Evolutionary conservation across 2,888 invertebrate genomes (phyloP), one percentile per base, ranked within the genome.

Genomic region (Operophtera brumata): DNA sequence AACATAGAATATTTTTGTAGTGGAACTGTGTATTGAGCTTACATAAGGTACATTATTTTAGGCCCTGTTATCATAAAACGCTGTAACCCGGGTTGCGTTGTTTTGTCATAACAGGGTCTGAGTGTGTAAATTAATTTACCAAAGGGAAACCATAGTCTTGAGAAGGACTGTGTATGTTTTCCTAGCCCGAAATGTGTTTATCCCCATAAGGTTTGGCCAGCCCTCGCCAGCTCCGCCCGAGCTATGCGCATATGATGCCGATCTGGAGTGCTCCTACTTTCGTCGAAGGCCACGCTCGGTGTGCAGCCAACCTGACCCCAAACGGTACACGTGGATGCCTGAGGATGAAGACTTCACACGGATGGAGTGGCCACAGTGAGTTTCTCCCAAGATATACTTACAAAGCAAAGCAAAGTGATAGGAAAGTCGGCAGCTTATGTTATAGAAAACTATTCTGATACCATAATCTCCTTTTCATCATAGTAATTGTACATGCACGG

Each of bases 261-360:
- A 95, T 76, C 82, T 94, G 84, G 94, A 94, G 75, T 94, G 93
- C 84, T 94, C 95, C 70, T 96, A 96, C 91, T 95, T 96, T 86
- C 92, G 95, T 52, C 91, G 95, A 63, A 92, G 96, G 77, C 95
- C 94, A 57, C 94, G 94, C 66, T 94, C 94, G 57, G 93, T 94
- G 74, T 93, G 94, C 83, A 93, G 93, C 71, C 92, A 92, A 64
- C 92, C 92, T 70, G 94, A 94, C 90, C 93, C 94, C 68, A 93
- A 93, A 81, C 92, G 94, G 70, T 95, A 94, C 89, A 93, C 94
- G 64, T 95, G 94, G 95, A 93, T 94, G 91, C 93, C 94, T 57
- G 94, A 94, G 71, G 95, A 95, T 86, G 95, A 95, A 79, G 91
- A 91, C 84, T 92, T 93, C 71, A 92, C 93, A 70, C 92, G 93